Conservation (phyloP, 2,797 vertebrate species). For the Iguana delicatissima region DNA sequence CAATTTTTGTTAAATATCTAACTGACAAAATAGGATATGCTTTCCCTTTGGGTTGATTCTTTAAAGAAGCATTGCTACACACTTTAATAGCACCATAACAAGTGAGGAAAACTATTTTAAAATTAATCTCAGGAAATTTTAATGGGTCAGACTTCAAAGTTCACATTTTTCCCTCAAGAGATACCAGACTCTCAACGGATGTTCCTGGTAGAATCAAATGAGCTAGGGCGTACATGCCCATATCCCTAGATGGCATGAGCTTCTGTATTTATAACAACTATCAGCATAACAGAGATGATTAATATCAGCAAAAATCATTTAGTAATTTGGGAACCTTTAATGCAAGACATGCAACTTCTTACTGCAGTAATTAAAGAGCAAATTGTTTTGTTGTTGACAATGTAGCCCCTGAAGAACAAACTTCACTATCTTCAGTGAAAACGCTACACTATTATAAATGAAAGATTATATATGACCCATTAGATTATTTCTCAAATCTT, state of each 20-base stretch:
- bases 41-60: neutral
- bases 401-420: conserved; percentile 33
- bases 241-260: conserved; percentile 14
- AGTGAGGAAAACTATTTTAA: neutral
- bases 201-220: neutral
- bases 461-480: neutral
- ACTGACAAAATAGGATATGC: no score
- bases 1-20: no score
- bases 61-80: neutral
- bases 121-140: no score
- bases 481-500: neutral
- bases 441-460: neutral
- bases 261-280: conserved; percentile 59
- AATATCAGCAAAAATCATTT: conserved; percentile 59
- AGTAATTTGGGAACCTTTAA: conserved; percentile 61
- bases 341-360: conserved; percentile 48
- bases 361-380: conserved; percentile 59
- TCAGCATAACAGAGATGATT: conserved; percentile 58
- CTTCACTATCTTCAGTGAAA: conserved; percentile 24
- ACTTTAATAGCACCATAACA: neutral
- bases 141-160: neutral
- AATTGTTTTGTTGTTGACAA: neutral
- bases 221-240: conserved; percentile 10
- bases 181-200: neutral
- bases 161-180: neutral